Conservation (phyloP, 2,888 invertebrate species). For the Acanthacorydalis orientalis region DNA sequence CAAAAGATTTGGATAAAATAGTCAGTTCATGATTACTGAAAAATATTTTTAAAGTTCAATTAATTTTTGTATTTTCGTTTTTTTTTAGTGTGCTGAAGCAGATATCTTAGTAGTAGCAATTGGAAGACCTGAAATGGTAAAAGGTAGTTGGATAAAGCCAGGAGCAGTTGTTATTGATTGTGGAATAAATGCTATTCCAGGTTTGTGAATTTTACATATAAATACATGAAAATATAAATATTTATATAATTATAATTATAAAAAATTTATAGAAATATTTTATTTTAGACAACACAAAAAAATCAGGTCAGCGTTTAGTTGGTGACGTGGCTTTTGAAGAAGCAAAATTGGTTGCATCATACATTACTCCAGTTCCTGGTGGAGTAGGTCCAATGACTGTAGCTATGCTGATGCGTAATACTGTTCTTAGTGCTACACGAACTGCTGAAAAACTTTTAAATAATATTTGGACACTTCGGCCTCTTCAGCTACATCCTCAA, state of each 20-base stretch:
- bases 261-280: background rate
- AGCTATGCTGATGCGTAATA: constrained; percentile 93
- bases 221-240: too few species aligned
- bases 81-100: constrained; percentile 39
- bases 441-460: constrained; percentile 38
- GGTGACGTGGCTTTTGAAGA: constrained; percentile 87
- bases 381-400: constrained; percentile 99
- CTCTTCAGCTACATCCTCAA: constrained; percentile 43
- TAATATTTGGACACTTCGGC: constrained; percentile 51
- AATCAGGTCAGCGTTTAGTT: constrained; percentile 68
- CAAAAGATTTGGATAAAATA: constrained; percentile 59
- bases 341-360: constrained; percentile 63
- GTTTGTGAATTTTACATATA: constrained; percentile 26
- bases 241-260: background rate
- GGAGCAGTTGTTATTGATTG: constrained; percentile 98
- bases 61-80: background rate
- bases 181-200: constrained; percentile 86
- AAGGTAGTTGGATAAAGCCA: constrained; percentile 91
- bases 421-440: constrained; percentile 64
- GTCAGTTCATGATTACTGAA: too few species aligned
- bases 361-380: constrained; percentile 88
- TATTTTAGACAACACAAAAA: constrained; percentile 51
- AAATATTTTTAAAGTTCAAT: constrained; percentile 1
- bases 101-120: constrained; percentile 96
- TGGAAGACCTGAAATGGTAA: constrained; percentile 77